A percentile compares a stretch with the other conserved stretches of the same genome.
Conservation (phyloP, 2,888 invertebrate species). For the Meghimatium bilineatum region DNA sequence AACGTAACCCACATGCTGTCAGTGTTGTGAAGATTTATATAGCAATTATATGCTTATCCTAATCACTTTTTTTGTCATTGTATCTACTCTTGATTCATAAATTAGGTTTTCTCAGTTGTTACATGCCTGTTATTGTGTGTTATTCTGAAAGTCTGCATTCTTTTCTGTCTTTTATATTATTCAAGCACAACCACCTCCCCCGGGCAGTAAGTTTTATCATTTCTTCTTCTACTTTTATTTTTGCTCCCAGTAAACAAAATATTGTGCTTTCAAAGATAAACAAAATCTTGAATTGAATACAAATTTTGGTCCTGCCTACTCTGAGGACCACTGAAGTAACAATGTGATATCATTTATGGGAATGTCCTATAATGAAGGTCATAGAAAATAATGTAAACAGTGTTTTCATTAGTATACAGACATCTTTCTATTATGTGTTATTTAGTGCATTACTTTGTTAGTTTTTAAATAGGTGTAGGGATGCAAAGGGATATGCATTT, state of each 20-base stretch:
- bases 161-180: not conserved
- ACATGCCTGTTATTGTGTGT: not conserved
- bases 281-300: not conserved
- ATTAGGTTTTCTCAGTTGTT: not conserved
- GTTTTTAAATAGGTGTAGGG: no score
- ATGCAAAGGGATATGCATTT: no score
- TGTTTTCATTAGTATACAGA: no score
- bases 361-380: no score
- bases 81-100: not conserved
- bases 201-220: conserved; percentile 42
- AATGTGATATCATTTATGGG: no score
- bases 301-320: no score
- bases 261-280: not conserved
- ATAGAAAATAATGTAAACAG: no score
- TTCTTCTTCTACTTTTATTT: conserved; percentile 19
- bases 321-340: no score
- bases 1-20: no score
- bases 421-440: no score
- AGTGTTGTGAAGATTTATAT: no score
- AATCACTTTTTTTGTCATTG: not conserved
- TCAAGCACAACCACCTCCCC: conserved; percentile 45
- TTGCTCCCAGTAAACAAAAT: not conserved
- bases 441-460: no score
- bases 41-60: not conserved
- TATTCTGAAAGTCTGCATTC: not conserved